phyloP scores from a whole-genome alignment of 2,888 invertebrate species.

The Zygogramma bicolorata region DNA sequence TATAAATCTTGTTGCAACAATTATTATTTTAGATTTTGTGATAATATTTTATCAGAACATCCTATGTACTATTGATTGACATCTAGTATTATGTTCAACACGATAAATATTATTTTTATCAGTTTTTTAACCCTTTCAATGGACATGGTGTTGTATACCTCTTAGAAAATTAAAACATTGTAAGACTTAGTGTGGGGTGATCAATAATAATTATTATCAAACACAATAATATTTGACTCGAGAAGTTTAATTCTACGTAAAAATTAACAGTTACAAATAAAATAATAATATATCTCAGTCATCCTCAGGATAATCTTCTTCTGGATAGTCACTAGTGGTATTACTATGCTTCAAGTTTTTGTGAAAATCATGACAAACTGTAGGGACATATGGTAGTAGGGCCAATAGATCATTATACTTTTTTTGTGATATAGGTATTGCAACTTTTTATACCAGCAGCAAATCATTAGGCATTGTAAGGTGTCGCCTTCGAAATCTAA shows the following conservation, averaged over 20 bases:
- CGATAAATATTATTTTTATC: too few species aligned
- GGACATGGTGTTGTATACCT: not conserved
- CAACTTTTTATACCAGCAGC: not conserved
- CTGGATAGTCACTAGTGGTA: slow-evolving; percentile 19
- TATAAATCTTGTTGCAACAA: too few species aligned
- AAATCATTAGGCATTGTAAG: slow-evolving; percentile 12
- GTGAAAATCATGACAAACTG: slow-evolving; percentile 23
- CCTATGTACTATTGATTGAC: too few species aligned
- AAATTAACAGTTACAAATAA: slow-evolving; percentile 18
- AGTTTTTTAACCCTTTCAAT: slow-evolving; percentile 14
- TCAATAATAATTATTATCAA: slow-evolving; percentile 21
- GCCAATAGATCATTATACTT: slow-evolving; percentile 23
- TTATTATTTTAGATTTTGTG: too few species aligned
- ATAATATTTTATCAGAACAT: too few species aligned
- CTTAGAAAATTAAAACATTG: not conserved
- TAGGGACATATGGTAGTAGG: slow-evolving; percentile 22
- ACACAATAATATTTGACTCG: slow-evolving; percentile 18
- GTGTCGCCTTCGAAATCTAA: slow-evolving; percentile 17
- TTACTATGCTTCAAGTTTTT: slow-evolving; percentile 21
- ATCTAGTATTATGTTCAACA: too few species aligned
- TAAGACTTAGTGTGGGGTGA: slow-evolving; percentile 17
- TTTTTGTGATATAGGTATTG: slow-evolving; percentile 10
- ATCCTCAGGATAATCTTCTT: slow-evolving; percentile 8
- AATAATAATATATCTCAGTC: slow-evolving; percentile 9
- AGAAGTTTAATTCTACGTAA: slow-evolving; percentile 13